These are phyloP conservation scores for Drosophila sordidapex DNA, from an alignment of 2,888 invertebrate species.

Conservation along the genomic window DNA sequence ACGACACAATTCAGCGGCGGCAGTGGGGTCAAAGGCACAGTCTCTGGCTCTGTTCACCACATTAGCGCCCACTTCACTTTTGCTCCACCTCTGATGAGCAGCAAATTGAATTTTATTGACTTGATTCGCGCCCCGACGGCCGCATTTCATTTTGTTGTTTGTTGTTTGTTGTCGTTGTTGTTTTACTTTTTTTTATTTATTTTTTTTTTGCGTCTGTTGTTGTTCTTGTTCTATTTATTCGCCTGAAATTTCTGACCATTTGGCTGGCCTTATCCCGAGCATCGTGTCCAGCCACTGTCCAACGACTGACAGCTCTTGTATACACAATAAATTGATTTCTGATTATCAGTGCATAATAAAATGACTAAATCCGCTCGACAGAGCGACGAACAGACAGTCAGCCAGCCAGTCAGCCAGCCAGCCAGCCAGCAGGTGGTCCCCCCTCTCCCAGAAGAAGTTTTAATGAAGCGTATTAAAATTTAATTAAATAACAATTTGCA, in stretches of 20 bases:
- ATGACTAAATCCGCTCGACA: constrained; percentile 53
- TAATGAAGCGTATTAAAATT: constrained; percentile 80
- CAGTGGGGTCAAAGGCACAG: constrained; percentile 18
- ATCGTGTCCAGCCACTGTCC: background rate
- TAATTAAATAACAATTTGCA: constrained; percentile 80
- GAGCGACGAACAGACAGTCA: background rate
- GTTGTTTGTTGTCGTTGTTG: background rate
- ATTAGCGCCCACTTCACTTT: constrained; percentile 62
- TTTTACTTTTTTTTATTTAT: constrained; percentile 9
- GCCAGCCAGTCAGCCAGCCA: background rate
- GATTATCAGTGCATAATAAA: constrained; percentile 76
- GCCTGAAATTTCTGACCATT: constrained; percentile 41
- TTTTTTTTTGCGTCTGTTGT: background rate
- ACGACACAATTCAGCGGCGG: constrained; percentile 25
- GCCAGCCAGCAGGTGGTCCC: constrained; percentile 8
- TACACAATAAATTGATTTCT: constrained; percentile 77
- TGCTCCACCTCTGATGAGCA: constrained; percentile 60
- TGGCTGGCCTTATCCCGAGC: constrained; percentile 8
- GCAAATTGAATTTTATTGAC: constrained; percentile 77
- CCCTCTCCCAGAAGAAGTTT: constrained; percentile 56
- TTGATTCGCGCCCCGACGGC: constrained; percentile 54
- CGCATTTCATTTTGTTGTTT: constrained; percentile 32
- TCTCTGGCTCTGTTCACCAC: constrained; percentile 39
- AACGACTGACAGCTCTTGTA: constrained; percentile 33
- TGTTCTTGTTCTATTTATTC: constrained; percentile 29